phyloP scores from a whole-genome alignment of 2,113 vertebrate genomes.

The Fregata magnificens region DNA sequence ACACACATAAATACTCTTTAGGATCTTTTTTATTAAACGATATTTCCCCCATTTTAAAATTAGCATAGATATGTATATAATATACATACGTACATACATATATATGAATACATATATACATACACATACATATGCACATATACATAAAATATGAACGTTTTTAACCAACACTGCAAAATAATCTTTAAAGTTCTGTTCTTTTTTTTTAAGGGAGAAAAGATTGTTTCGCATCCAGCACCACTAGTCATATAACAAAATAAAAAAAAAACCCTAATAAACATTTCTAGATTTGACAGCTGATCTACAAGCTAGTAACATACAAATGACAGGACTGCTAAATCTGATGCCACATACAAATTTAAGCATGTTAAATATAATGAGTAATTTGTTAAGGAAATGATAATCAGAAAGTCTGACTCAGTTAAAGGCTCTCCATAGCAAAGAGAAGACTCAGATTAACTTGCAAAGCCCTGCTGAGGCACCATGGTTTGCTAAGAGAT shows the following conservation, averaged over 20 bases:
- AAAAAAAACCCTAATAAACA: background rate
- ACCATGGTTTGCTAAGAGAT: background rate
- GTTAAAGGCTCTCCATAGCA: background rate
- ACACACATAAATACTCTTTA: background rate
- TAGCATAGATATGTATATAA: background rate
- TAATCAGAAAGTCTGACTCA: background rate
- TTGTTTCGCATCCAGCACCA: background rate
- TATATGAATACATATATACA: background rate
- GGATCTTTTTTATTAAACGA: background rate
- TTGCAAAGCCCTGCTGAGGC: background rate
- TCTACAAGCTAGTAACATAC: background rate
- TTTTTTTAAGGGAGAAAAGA: background rate
- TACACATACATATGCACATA: background rate
- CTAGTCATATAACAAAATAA: background rate
- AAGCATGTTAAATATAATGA: background rate
- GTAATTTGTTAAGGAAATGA: background rate
- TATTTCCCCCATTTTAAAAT: background rate
- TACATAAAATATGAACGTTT: background rate
- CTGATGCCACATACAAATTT: background rate
- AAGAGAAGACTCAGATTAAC: background rate
- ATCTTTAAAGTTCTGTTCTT: background rate
- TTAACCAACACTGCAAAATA: background rate
- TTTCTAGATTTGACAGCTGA: background rate
- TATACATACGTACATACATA: background rate
- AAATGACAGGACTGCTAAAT: background rate